A percentile compares a stretch with the other conserved stretches of the same genome.
Conservation (phyloP, 2,888 invertebrate genomes). For the Andrena camellia region DNA sequence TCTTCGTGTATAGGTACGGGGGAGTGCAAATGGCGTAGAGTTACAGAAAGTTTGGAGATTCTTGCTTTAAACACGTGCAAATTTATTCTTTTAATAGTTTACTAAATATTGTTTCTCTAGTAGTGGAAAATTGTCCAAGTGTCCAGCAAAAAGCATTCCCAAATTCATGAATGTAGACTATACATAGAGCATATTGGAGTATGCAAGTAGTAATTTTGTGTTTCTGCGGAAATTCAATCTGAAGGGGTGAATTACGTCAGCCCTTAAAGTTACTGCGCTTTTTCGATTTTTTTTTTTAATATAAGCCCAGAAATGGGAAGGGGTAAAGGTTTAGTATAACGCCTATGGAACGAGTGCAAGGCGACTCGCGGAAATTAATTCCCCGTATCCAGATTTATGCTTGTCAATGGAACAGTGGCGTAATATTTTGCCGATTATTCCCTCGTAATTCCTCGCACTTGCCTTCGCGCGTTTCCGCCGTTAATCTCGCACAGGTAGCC, state of each 20-base stretch:
- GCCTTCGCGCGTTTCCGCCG: conserved; percentile 19
- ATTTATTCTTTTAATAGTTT: neutral
- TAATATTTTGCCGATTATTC: conserved; percentile 9
- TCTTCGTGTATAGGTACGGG: conserved; percentile 39
- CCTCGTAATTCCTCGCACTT: conserved; percentile 23
- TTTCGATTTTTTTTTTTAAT: neutral
- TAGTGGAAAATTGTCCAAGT: neutral
- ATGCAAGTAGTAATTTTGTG: too few relatives aligned
- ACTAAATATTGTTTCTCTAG: neutral
- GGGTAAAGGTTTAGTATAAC: neutral
- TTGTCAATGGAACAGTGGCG: neutral
- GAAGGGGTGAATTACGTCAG: too few relatives aligned
- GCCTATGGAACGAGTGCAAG: neutral
- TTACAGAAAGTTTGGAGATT: conserved; percentile 61
- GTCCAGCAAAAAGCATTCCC: neutral
- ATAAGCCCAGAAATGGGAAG: neutral
- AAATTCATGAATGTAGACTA: neutral
- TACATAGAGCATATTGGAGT: too few relatives aligned
- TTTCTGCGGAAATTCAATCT: too few relatives aligned
- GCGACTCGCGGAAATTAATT: conserved; percentile 12
- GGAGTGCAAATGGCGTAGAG: conserved; percentile 57
- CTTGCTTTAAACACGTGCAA: conserved; percentile 2
- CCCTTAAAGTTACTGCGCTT: too few relatives aligned
- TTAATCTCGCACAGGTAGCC: conserved; percentile 47
- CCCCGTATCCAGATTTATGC: conserved; percentile 10